Percentiles rank a stretch among this genome's conserved stretches.
Conservation (phyloP, 2,113 vertebrate species). For the Myotis yumanensis region DNA sequence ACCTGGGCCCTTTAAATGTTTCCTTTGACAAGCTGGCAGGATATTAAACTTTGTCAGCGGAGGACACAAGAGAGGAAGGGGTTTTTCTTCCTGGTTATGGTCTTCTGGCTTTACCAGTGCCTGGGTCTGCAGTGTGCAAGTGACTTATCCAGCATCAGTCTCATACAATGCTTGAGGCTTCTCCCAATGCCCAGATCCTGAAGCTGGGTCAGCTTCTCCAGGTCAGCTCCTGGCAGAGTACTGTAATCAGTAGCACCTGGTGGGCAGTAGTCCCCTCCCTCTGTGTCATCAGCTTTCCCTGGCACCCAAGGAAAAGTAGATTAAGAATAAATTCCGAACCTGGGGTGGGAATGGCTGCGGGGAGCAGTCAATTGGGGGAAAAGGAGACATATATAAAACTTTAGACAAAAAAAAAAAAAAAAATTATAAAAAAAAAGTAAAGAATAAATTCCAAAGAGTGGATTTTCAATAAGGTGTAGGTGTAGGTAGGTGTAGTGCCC, state of each 20-base stretch:
- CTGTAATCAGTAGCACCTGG: neutral
- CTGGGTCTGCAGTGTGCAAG: neutral
- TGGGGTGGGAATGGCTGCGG: too few relatives aligned
- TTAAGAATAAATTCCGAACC: neutral
- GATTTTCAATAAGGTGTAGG: neutral
- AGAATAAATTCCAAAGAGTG: neutral
- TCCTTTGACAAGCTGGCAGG: neutral
- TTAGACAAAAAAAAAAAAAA: too few relatives aligned
- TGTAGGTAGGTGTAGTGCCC: neutral
- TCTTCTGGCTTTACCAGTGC: neutral
- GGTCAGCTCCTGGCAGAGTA: neutral
- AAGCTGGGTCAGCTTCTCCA: neutral
- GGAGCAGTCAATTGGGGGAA: too few relatives aligned
- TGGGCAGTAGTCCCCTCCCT: neutral
- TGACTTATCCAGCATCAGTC: neutral
- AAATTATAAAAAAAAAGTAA: too few relatives aligned
- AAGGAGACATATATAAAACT: too few relatives aligned
- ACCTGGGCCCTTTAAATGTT: neutral
- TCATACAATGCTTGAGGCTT: neutral
- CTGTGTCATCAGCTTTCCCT: neutral
- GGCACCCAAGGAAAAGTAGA: neutral
- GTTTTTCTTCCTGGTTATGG: neutral
- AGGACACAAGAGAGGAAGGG: neutral
- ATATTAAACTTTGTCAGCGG: slow-evolving; percentile 27
- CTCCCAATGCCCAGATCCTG: neutral